These are phyloP conservation scores for Xanthia togata DNA, from an alignment of 2,888 invertebrate species.

Conservation along the genomic window DNA sequence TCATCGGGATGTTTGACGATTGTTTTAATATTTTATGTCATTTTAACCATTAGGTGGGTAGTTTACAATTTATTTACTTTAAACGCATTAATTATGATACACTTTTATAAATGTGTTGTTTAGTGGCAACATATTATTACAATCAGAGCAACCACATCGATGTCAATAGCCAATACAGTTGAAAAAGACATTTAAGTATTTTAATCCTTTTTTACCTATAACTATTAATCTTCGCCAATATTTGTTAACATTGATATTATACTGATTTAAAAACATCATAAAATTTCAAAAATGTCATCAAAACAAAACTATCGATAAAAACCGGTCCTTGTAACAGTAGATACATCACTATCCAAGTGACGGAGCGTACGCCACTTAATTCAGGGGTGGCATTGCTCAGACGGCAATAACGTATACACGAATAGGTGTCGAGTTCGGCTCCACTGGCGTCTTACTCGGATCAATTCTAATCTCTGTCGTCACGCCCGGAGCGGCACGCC, in stretches of 20 bases:
- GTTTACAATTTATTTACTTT: slow-evolving; percentile 35
- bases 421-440: slow-evolving; percentile 78
- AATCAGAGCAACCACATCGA: neutral
- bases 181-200: neutral
- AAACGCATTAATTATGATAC: neutral
- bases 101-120: neutral
- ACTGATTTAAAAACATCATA: neutral
- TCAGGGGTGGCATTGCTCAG: slow-evolving; percentile 83
- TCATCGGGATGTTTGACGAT: slow-evolving; percentile 77
- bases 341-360: slow-evolving; percentile 73
- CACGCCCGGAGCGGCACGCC: slow-evolving; percentile 70
- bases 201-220: neutral
- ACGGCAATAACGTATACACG: slow-evolving; percentile 81
- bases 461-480: slow-evolving; percentile 85
- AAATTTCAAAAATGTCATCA: neutral
- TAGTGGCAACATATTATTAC: neutral
- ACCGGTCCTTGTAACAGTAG: slow-evolving; percentile 25
- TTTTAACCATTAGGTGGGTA: slow-evolving; percentile 63
- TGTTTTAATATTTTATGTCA: slow-evolving; percentile 69
- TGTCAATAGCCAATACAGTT: neutral
- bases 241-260: neutral
- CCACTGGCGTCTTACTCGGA: slow-evolving; percentile 78
- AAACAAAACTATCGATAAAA: slow-evolving; percentile 64
- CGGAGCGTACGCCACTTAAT: slow-evolving; percentile 76
- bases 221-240: neutral